Percentiles rank a stretch among this genome's conserved stretches.
These are phyloP conservation scores for Coelopa frigida DNA, from an alignment of 1,140 invertebrate genomes.

Conservation along the genomic window DNA sequence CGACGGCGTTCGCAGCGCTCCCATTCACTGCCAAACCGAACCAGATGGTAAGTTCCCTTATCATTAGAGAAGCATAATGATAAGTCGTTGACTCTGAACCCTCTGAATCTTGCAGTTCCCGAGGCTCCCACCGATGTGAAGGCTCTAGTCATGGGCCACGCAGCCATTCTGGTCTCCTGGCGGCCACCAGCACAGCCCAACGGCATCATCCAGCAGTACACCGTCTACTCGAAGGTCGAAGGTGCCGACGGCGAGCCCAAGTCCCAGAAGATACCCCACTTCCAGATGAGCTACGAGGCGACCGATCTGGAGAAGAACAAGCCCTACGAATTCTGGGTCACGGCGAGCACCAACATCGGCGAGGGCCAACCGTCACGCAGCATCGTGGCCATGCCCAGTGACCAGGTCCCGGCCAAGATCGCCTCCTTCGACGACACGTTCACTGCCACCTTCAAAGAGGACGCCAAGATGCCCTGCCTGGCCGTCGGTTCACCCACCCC, in stretches of 20 bases:
- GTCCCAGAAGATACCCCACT: slow-evolving; percentile 55
- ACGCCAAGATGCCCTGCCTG: slow-evolving; percentile 82
- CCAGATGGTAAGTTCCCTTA: slow-evolving; percentile 81
- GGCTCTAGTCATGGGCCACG: slow-evolving; percentile 82
- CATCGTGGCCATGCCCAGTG: slow-evolving; percentile 72
- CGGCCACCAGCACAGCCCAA: slow-evolving; percentile 84
- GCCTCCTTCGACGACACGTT: slow-evolving; percentile 87
- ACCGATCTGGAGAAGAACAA: slow-evolving; percentile 71
- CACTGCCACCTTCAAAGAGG: slow-evolving; percentile 82
- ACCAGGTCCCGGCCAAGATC: slow-evolving; percentile 85
- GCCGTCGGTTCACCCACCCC: slow-evolving; percentile 84
- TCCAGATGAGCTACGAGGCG: slow-evolving; percentile 72
- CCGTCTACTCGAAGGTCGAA: slow-evolving; percentile 79
- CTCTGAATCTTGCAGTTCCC: slow-evolving; percentile 72
- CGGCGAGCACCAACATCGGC: slow-evolving; percentile 85
- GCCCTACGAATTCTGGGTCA: slow-evolving; percentile 91
- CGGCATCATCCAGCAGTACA: slow-evolving; percentile 88
- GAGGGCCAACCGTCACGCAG: slow-evolving; percentile 84
- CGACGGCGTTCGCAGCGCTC: slow-evolving; percentile 84
- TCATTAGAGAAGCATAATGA: no score
- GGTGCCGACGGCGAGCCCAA: slow-evolving; percentile 58
- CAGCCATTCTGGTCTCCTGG: slow-evolving; percentile 90
- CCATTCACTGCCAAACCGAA: slow-evolving; percentile 90
- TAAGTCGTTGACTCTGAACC: no score
- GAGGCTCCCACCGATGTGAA: slow-evolving; percentile 88